Evolutionary conservation across 1,140 invertebrate genomes (phyloP).

Genomic region (Conus betulinus): DNA sequence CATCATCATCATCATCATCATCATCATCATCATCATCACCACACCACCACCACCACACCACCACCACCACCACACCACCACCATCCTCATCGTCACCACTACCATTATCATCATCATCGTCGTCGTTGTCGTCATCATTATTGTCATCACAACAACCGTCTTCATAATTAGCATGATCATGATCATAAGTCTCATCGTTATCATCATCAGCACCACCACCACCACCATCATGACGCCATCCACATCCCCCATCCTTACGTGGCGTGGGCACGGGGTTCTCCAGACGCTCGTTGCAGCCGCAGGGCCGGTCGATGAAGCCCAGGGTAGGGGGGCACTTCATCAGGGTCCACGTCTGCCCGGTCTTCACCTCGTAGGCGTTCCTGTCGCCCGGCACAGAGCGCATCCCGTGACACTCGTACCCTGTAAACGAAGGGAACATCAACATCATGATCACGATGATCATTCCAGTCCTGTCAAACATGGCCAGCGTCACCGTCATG

Average conservation of each 20-base stretch:
- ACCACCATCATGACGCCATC: conserved; percentile 65
- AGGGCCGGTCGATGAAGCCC: conserved; percentile 44
- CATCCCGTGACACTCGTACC: conserved; percentile 15
- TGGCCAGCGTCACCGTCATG: too few species aligned
- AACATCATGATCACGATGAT: too few species aligned
- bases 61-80: too few species aligned
- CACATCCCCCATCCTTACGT: neutral
- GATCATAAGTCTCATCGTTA: conserved; percentile 57
- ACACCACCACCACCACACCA: conserved; percentile 79
- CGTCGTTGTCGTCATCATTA: too few species aligned
- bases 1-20: conserved; percentile 3
- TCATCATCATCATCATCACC: conserved; percentile 78
- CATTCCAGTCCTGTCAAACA: too few species aligned
- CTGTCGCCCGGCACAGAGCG: conserved; percentile 44
- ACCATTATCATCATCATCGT: too few species aligned
- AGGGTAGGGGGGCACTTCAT: conserved; percentile 55
- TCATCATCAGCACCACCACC: conserved; percentile 83
- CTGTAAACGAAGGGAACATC: neutral
- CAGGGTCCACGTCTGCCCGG: conserved; percentile 46
- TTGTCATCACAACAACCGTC: neutral
- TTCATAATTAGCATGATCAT: neutral
- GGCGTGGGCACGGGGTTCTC: neutral
- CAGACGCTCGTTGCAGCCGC: conserved; percentile 48
- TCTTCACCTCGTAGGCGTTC: conserved; percentile 46
- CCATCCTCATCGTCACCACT: conserved; percentile 70